Evolutionary conservation across 2,888 invertebrate genomes (phyloP).

Genomic region (Cephalotes varians): DNA sequence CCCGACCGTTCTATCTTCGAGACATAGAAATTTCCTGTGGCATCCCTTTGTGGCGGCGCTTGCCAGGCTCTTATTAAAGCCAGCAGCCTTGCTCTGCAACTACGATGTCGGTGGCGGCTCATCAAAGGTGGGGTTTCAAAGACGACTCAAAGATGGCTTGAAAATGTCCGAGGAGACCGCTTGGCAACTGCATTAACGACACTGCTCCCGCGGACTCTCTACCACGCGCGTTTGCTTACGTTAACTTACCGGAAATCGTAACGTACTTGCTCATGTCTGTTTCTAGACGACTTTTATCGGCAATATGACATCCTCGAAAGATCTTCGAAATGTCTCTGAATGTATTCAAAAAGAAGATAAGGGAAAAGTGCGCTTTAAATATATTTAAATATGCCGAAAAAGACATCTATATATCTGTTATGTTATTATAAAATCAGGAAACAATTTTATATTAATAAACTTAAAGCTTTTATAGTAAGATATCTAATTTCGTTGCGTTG

Average conservation of each 20-base stretch:
- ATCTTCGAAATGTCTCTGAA: not conserved
- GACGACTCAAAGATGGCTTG: conserved; percentile 50
- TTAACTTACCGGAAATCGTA: conserved; percentile 44
- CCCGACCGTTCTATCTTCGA: conserved; percentile 67
- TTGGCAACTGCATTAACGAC: conserved; percentile 53
- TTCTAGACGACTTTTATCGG: conserved; percentile 2
- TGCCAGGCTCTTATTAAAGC: conserved; percentile 71
- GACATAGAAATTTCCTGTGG: conserved; percentile 69
- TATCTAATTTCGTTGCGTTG: not conserved
- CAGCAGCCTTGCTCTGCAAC: conserved; percentile 61
- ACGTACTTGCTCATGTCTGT: not conserved
- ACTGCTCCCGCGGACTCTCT: not conserved
- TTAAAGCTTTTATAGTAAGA: not conserved
- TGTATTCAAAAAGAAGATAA: not conserved
- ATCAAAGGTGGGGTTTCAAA: conserved; percentile 71
- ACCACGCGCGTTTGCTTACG: conserved; percentile 31
- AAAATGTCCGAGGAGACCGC: conserved; percentile 44
- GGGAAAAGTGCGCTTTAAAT: not conserved
- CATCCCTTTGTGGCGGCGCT: conserved; percentile 72
- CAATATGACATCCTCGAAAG: not conserved
- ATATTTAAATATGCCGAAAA: not conserved
- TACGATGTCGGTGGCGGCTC: conserved; percentile 61
- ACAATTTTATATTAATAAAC: not conserved
- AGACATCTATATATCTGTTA: too few species aligned
- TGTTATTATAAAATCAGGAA: not conserved